Evolutionary conservation across 2,888 invertebrate species (phyloP).

Genomic region (Bombylius discolor): DNA sequence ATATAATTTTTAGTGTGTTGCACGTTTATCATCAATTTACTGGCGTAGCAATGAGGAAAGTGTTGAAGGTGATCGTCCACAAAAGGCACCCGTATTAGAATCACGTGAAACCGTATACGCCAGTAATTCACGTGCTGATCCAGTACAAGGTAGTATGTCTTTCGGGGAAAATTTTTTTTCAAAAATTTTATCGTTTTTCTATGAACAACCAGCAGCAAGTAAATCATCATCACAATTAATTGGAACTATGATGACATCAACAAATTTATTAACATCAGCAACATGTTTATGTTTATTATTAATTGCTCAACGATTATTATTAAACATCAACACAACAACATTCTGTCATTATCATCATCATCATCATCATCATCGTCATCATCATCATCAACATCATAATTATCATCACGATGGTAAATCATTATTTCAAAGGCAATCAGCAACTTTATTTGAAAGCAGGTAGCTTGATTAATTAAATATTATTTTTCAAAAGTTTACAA

Average conservation of each 20-base stretch:
- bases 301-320: background rate
- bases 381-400: background rate
- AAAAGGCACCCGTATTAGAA: slow-evolving; percentile 53
- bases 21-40: slow-evolving; percentile 56
- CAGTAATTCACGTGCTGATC: slow-evolving; percentile 48
- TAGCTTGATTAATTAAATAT: background rate
- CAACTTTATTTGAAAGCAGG: background rate
- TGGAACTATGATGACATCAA: background rate
- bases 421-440: background rate
- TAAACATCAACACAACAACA: too few relatives aligned
- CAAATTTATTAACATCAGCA: background rate
- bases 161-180: slow-evolving; percentile 37
- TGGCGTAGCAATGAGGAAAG: slow-evolving; percentile 64
- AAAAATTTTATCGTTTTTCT: slow-evolving; percentile 37
- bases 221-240: slow-evolving; percentile 9
- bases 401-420: too few relatives aligned
- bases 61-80: slow-evolving; percentile 54
- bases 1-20: slow-evolving; percentile 42
- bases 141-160: slow-evolving; percentile 50
- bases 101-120: slow-evolving; percentile 49
- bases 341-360: background rate
- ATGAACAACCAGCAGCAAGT: slow-evolving; percentile 35
- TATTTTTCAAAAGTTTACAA: too few relatives aligned
- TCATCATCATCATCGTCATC: background rate
- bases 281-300: slow-evolving; percentile 2